A percentile compares a stretch with the other conserved stretches of the same genome.
Conservation (phyloP, 2,113 vertebrate genomes). For the Lycaon pictus region DNA sequence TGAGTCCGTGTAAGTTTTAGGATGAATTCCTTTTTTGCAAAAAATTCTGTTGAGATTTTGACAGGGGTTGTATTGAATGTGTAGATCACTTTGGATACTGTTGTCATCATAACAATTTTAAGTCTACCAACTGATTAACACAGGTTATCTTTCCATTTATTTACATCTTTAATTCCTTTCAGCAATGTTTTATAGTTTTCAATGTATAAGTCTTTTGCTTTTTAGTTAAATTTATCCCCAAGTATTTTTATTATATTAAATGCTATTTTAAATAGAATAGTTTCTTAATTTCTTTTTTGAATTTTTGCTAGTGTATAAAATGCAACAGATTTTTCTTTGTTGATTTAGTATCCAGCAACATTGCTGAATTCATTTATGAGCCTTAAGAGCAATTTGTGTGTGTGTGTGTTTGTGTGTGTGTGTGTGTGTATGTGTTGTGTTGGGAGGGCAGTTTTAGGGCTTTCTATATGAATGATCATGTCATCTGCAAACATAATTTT, state of each 20-base stretch:
- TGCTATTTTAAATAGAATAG: background rate
- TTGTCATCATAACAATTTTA: background rate
- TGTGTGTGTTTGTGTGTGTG: background rate
- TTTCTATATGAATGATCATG: slow-evolving; percentile 10
- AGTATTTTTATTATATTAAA: slow-evolving; percentile 52
- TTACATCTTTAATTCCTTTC: slow-evolving; percentile 1
- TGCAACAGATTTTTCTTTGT: background rate
- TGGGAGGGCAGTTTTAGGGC: background rate
- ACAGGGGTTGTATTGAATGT: background rate
- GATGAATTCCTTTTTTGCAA: background rate
- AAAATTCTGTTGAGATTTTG: background rate
- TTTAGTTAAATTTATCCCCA: slow-evolving; percentile 6
- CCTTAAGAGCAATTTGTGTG: background rate
- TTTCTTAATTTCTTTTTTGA: slow-evolving; percentile 38
- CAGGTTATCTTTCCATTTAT: background rate
- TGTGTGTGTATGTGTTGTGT: background rate
- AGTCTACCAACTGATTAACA: background rate
- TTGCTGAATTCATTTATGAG: slow-evolving; percentile 32
- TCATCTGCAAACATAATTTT: slow-evolving; percentile 33
- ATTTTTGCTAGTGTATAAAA: slow-evolving; percentile 10
- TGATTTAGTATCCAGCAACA: slow-evolving; percentile 30
- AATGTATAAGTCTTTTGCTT: background rate
- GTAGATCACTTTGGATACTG: background rate
- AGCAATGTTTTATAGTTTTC: background rate
- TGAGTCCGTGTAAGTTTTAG: background rate